phyloP scores from a whole-genome alignment of 2,888 invertebrate species.

The Morpho helenor region DNA sequence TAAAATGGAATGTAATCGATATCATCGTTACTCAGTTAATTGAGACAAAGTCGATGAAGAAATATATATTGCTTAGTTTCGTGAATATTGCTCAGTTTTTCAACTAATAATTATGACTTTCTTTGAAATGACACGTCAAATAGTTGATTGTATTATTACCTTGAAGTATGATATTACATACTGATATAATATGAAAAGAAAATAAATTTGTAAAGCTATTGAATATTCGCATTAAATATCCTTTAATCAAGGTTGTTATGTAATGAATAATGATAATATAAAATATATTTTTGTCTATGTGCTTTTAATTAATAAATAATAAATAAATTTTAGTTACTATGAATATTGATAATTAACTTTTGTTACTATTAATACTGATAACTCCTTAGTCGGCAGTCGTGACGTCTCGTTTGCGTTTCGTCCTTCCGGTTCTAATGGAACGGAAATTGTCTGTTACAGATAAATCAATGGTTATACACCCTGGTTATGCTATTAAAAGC shows the following conservation, averaged over 20 bases:
- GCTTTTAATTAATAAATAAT: too few species aligned
- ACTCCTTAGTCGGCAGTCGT: not conserved
- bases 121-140: constrained; percentile 1
- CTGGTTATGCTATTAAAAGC: constrained; percentile 6
- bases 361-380: too few species aligned
- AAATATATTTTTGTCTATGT: too few species aligned
- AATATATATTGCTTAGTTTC: not conserved
- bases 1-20: too few species aligned
- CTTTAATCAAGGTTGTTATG: too few species aligned
- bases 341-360: too few species aligned
- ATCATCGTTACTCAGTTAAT: not conserved
- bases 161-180: not conserved
- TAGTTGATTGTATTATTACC: not conserved
- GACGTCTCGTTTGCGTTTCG: constrained; percentile 14
- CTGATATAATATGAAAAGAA: too few species aligned
- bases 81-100: constrained; percentile 2
- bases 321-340: too few species aligned
- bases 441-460: constrained; percentile 21
- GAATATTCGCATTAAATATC: too few species aligned
- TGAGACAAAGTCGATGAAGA: constrained; percentile 4
- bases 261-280: too few species aligned
- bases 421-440: constrained; percentile 25
- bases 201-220: too few species aligned
- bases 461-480: constrained; percentile 11
- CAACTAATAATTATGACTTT: not conserved